A percentile compares a stretch with the other conserved stretches of the same genome.
These are phyloP conservation scores for Xiphophorus maculatus DNA, from an alignment of 2,113 vertebrate genomes.

Conservation along the genomic window DNA sequence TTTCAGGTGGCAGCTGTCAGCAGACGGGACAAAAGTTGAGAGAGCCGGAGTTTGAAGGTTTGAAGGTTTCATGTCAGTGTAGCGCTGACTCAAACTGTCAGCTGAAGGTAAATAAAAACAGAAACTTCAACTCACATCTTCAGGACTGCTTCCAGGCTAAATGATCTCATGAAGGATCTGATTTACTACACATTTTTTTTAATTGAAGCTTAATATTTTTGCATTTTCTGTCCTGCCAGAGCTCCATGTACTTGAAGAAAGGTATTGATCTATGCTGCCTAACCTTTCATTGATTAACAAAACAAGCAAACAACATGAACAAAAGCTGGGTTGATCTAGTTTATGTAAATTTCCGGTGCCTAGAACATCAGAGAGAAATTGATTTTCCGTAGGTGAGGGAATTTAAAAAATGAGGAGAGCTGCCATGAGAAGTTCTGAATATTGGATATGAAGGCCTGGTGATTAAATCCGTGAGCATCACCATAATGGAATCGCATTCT, in stretches of 20 bases:
- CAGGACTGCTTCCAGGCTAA: background rate
- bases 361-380: background rate
- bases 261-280: background rate
- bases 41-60: background rate
- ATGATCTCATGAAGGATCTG: background rate
- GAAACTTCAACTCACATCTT: background rate
- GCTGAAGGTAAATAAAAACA: background rate
- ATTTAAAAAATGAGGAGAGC: background rate
- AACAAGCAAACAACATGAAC: background rate
- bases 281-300: slow-evolving; percentile 21
- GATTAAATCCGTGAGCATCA: background rate
- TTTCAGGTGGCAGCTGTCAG: slow-evolving; percentile 12
- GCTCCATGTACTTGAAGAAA: slow-evolving; percentile 9
- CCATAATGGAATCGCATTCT: background rate
- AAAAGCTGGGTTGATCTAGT: background rate
- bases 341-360: background rate
- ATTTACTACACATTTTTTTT: background rate
- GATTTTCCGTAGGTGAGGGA: background rate
- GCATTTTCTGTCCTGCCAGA: slow-evolving; percentile 8
- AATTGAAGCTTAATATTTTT: background rate
- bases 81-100: background rate
- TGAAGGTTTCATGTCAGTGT: background rate
- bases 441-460: background rate
- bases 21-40: background rate
- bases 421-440: background rate